Evolutionary conservation across 2,113 vertebrate genomes (phyloP).

Genomic region (Periophthalmodon schlosseri): DNA sequence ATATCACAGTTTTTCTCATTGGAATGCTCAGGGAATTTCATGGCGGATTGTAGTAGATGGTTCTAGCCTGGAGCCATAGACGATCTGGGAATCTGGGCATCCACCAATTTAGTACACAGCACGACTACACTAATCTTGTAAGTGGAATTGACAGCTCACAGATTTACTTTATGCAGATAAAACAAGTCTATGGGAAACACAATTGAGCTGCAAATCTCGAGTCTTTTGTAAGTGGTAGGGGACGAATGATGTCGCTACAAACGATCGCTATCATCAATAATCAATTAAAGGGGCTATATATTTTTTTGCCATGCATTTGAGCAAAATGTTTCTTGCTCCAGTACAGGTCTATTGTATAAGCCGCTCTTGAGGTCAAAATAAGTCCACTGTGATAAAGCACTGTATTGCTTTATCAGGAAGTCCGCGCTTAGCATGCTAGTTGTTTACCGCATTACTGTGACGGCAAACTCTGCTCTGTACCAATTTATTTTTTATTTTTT

Average conservation of each 20-base stretch:
- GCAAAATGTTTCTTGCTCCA: too few relatives aligned
- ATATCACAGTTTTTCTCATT: slow-evolving; percentile 10
- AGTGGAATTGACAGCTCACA: slow-evolving; percentile 26
- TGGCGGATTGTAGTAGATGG: slow-evolving; percentile 25
- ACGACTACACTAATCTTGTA: slow-evolving; percentile 4
- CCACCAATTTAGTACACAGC: slow-evolving; percentile 10
- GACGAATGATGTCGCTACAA: background rate
- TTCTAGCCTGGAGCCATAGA: slow-evolving; percentile 25
- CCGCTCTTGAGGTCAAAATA: too few relatives aligned
- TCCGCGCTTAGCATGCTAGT: too few relatives aligned
- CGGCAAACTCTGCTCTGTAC: too few relatives aligned
- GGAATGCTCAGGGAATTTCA: slow-evolving; percentile 14
- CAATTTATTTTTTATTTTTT: too few relatives aligned
- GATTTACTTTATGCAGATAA: slow-evolving; percentile 18
- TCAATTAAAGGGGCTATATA: too few relatives aligned
- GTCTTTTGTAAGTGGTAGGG: background rate
- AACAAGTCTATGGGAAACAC: slow-evolving; percentile 3
- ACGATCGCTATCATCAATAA: background rate
- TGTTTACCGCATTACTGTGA: too few relatives aligned
- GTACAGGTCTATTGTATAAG: too few relatives aligned
- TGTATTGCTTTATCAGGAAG: too few relatives aligned
- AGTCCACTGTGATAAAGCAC: too few relatives aligned
- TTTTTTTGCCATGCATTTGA: too few relatives aligned
- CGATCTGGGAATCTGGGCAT: slow-evolving; percentile 32
- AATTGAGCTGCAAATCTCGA: background rate